These are phyloP conservation scores for Murina feae DNA, from an alignment of 2,113 vertebrate species.

Conservation along the genomic window DNA sequence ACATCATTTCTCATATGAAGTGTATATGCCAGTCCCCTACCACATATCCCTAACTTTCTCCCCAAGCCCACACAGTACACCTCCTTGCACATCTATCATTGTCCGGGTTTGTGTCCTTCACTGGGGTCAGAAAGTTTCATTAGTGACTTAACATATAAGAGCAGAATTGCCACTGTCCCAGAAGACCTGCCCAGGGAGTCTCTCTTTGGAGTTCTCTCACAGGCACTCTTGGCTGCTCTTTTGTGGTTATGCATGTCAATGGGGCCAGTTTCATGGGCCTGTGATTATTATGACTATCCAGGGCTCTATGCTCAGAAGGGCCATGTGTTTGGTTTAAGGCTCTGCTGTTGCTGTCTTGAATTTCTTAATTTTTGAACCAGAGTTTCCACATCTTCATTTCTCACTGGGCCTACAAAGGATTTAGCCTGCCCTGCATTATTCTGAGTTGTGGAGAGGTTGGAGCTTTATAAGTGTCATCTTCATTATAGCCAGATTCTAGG, in stretches of 20 bases:
- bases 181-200: background rate
- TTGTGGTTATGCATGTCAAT: background rate
- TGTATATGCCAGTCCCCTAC: accelerated
- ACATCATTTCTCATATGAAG: background rate
- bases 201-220: background rate
- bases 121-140: background rate
- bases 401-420: background rate
- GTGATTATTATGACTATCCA: background rate
- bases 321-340: background rate
- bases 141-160: background rate
- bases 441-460: background rate
- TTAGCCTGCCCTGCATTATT: background rate
- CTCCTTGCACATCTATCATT: background rate
- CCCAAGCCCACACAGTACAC: background rate
- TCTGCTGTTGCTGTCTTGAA: background rate
- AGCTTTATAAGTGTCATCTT: background rate
- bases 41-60: background rate
- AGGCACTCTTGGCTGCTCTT: background rate
- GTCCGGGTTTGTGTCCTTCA: background rate
- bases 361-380: background rate
- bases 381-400: background rate
- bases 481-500: background rate
- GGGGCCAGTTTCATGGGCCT: background rate
- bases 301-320: background rate
- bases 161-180: background rate